These are phyloP conservation scores for Etheostoma cragini DNA, from an alignment of 2,113 vertebrate species.

Conservation along the genomic window DNA sequence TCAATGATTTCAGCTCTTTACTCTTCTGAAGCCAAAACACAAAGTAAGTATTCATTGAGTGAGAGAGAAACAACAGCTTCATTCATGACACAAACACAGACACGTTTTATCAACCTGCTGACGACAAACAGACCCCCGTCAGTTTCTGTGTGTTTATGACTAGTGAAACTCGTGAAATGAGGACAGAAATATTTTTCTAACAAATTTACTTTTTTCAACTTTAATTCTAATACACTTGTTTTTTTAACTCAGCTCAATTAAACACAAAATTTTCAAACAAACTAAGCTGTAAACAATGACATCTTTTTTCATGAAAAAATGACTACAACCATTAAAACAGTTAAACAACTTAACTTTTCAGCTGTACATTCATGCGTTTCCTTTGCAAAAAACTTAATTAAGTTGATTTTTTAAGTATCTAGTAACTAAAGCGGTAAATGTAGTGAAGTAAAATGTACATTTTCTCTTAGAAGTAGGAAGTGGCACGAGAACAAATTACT, in stretches of 20 bases:
- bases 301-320: no score
- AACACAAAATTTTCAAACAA: no score
- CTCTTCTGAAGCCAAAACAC: slow-evolving; percentile 6
- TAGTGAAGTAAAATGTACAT: not conserved
- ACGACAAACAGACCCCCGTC: not conserved
- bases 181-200: not conserved
- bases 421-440: no score
- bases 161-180: not conserved
- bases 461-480: not conserved
- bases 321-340: no score
- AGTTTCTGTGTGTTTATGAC: not conserved
- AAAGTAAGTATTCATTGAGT: slow-evolving; percentile 26
- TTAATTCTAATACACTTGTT: no score
- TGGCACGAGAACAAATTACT: not conserved
- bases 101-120: slow-evolving; percentile 21
- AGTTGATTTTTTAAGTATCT: no score
- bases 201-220: no score
- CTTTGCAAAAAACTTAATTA: no score
- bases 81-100: slow-evolving; percentile 2
- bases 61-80: slow-evolving; percentile 21
- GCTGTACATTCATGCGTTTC: no score
- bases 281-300: no score
- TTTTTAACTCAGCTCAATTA: no score
- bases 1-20: not conserved
- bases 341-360: no score